Conservation (phyloP, 1,140 invertebrate species). For the Brachystomella parvula region DNA sequence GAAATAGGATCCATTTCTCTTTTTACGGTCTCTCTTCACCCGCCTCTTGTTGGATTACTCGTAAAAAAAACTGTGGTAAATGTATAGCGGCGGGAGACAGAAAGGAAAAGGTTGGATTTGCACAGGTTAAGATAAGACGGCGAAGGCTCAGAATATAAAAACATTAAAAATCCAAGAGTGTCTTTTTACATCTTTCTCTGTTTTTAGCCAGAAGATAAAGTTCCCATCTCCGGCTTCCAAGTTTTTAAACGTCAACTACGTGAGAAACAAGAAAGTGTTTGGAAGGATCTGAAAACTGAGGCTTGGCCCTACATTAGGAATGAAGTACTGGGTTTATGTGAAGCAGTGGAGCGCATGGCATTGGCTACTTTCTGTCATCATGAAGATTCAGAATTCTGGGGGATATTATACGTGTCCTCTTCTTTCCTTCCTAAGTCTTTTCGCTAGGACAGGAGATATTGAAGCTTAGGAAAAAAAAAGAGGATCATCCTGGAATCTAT, state of each 20-base stretch:
- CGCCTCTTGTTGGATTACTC: too few species aligned
- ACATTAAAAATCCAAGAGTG: background rate
- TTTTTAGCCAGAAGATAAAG: background rate
- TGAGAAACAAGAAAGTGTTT: background rate
- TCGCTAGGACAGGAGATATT: too few species aligned
- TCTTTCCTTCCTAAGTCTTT: too few species aligned
- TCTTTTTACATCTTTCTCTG: background rate
- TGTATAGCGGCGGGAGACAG: too few species aligned
- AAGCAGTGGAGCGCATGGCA: constrained; percentile 21
- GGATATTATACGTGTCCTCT: background rate
- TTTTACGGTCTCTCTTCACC: background rate
- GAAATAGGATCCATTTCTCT: background rate
- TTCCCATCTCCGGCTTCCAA: background rate
- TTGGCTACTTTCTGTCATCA: constrained; percentile 17
- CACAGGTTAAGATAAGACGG: background rate
- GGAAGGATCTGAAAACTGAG: background rate
- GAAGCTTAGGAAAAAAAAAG: too few species aligned
- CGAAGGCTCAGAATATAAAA: background rate
- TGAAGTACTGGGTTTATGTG: constrained; percentile 13
- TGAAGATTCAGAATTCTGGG: background rate
- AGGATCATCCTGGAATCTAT: too few species aligned
- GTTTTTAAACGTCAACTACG: background rate
- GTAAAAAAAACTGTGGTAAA: too few species aligned
- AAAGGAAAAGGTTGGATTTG: background rate
- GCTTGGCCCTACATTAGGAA: background rate